phyloP scores from a whole-genome alignment of 2,888 invertebrate genomes.

The Sinotaia quadrata region DNA sequence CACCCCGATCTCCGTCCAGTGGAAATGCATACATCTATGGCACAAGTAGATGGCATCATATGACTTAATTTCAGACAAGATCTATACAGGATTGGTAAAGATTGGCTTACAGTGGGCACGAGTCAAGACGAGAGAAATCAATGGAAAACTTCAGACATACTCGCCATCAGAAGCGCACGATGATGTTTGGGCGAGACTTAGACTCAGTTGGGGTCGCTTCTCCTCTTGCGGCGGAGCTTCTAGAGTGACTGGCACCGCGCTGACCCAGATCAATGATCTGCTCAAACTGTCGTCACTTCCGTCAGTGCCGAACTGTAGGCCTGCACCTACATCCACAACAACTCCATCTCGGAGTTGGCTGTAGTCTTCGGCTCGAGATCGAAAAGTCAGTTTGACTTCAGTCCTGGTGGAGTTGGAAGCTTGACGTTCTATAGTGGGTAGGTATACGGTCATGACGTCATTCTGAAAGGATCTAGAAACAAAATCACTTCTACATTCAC shows the following conservation, averaged over 20 bases:
- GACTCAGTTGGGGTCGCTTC: conserved; percentile 22
- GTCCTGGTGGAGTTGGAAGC: conserved; percentile 12
- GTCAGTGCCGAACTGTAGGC: not conserved
- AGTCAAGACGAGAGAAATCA: no score
- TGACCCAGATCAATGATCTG: conserved; percentile 30
- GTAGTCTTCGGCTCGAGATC: conserved; percentile 35
- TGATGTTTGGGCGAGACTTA: conserved; percentile 16
- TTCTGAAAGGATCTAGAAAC: conserved; percentile 38
- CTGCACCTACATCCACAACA: not conserved
- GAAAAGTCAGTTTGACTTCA: conserved; percentile 14
- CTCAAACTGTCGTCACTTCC: conserved; percentile 6
- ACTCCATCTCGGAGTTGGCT: conserved; percentile 29
- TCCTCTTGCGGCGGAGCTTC: conserved; percentile 33
- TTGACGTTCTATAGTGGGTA: conserved; percentile 18
- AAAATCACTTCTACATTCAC: no score
- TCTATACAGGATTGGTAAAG: no score
- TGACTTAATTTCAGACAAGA: no score
- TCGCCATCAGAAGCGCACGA: conserved; percentile 36
- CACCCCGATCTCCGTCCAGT: no score
- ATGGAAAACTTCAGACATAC: conserved; percentile 23
- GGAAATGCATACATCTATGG: no score
- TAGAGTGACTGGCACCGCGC: conserved; percentile 27
- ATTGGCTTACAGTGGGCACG: no score
- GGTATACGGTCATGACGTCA: conserved; percentile 16
- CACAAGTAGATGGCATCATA: no score